phyloP scores from a whole-genome alignment of 1,140 invertebrate species.

The Drosophila arawakana region DNA sequence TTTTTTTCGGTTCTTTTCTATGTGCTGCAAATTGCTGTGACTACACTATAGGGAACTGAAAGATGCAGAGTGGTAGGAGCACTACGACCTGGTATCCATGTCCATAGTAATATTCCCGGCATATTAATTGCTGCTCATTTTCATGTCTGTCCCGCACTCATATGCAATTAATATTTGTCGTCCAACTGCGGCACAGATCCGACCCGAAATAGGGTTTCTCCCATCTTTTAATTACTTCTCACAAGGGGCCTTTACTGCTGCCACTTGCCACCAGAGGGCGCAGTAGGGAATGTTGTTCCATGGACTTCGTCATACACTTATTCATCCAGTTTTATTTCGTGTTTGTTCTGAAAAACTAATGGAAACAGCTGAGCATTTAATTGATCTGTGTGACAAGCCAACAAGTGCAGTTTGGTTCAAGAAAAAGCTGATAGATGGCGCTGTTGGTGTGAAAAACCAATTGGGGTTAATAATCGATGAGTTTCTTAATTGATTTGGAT shows the following conservation, averaged over 20 bases:
- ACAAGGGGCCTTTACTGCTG: conserved; percentile 59
- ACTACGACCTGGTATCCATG: conserved; percentile 1
- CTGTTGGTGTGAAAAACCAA: background rate
- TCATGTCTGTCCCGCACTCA: conserved; percentile 65
- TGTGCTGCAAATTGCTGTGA: conserved; percentile 56
- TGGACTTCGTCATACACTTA: conserved; percentile 21
- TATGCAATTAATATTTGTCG: conserved; percentile 82
- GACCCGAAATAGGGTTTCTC: conserved; percentile 44
- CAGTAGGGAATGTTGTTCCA: background rate
- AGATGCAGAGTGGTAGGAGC: background rate
- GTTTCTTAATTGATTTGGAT: background rate
- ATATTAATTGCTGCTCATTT: conserved; percentile 81
- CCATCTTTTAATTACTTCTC: conserved; percentile 72
- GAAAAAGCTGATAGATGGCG: conserved; percentile 20
- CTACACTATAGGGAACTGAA: conserved; percentile 42
- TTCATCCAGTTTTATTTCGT: conserved; percentile 45
- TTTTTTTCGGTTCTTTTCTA: conserved; percentile 22
- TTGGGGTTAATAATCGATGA: background rate
- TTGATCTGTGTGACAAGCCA: conserved; percentile 4
- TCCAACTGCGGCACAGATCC: conserved; percentile 20
- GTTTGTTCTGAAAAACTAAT: conserved; percentile 26
- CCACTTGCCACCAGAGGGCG: conserved; percentile 4
- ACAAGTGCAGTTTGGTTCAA: conserved; percentile 15
- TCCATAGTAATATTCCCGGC: conserved; percentile 43
- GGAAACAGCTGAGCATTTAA: conserved; percentile 40